Evolutionary conservation across 2,888 invertebrate genomes (phyloP), one percentile per base, ranked within the genome.

Genomic region (Falcaria lacertinaria): DNA sequence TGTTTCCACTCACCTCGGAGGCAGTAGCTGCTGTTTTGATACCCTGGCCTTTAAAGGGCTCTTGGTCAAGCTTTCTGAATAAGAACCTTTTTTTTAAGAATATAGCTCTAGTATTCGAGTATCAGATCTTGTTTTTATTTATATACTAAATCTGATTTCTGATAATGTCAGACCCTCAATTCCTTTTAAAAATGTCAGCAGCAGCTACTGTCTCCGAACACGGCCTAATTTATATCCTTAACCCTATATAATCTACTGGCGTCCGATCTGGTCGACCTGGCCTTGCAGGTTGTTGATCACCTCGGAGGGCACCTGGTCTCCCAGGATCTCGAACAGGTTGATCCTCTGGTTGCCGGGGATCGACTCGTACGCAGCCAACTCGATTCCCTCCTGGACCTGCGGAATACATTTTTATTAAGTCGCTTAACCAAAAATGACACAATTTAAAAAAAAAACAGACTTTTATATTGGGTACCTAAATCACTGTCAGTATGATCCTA

Each of bases 221-320:
- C 46, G 15, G n/a, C 19, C 15, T 41, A 49, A 44, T 42, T 36
- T 37, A 41, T 33, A 16, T 45, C 40, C 40, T 41, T 39, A 39
- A 34, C 38, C 42, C 34, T 42, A 5, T 15, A 33, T 36, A 42
- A 14, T 25, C 56, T 75, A 81, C 69, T 92, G 91, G 60, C 90
- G 91, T 59, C 96, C 96, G 64, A 96, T 93, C 82, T 94, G 93
- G 79, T 96, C 96, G 64, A 96, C 94, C 84, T 96, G 96, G 42
- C 92, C 87, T 76, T 96, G 96, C 49, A 96, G 91, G 84, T 96
- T 96, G 90, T 94, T 95, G 75, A 96, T 95, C 33, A 96, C 96
- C 86, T 96, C 96, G 36, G 93, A 92, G 6, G 96, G 96, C 49
- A 96, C 94, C 77, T 95, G 95, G 73, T 95, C 95, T 6, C 96